Base-by-base conservation (phyloP, 2,797 vertebrate genomes). In the Echeneis naucrates region DNA sequence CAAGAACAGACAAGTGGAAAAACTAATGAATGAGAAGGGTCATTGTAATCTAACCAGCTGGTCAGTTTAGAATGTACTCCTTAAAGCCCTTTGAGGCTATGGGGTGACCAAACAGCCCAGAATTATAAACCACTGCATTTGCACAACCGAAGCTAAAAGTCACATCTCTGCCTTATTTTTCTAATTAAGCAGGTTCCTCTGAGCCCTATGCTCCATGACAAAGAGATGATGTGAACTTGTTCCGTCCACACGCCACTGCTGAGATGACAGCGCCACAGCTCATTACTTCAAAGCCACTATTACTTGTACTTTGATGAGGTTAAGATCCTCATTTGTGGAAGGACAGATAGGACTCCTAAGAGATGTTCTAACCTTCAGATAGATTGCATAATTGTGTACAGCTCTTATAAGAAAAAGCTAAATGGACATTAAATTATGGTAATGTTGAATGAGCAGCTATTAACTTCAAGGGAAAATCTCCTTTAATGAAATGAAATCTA, bases 281-380 rank as follows among this genome's bases (percentile, higher is more conserved):
- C 84, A 87, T 87, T 90, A 83, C 77, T 78, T 78, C 66, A 69
- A 51, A 67, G 63, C 24, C 52, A 80, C 77, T 60, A 77, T 78
- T 67, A 57, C 82, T 71, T 48, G 23, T 53, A 26, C 42, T 64
- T 59, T 30, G 51, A 53, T 66, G 65, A 71, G 79, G 72, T 80
- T 70, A 69, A 68, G 40, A 59, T 56, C 45, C 66, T 69, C 53
- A 54, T 83, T 73, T 77, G 70, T 53, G 62, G 57, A 78, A 69
- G 23, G 57, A 71, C 47, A 68, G 68, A 76, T 54, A 30, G 14
- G 17, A 50, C 53, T 68, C 14, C 11, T 50, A 45, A 53, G 60
- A 70, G 45, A 59, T 59, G 37, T 32, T 63, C 17, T n/a, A 56
- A 38, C 5, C 40, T 57, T 50, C 14, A 57, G 14, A 51, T 26